Conservation (phyloP, 2,888 invertebrate genomes). For the Brenthis daphne region DNA sequence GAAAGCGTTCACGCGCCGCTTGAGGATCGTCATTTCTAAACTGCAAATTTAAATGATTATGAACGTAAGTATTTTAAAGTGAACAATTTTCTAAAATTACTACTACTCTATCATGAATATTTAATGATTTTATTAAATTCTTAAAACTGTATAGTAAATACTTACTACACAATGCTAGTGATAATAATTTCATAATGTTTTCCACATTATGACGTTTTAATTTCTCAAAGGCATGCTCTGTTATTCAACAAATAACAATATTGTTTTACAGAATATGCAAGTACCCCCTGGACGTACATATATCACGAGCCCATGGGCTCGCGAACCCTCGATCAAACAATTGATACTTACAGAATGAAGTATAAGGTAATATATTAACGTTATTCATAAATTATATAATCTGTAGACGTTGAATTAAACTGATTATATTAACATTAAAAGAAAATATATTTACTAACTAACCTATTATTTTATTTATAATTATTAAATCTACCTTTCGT, state of each 20-base stretch:
- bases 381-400: background rate
- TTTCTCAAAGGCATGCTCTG: slow-evolving; percentile 11
- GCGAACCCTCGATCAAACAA: slow-evolving; percentile 19
- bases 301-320: slow-evolving; percentile 15
- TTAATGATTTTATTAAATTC: too few species aligned
- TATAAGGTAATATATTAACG: slow-evolving; percentile 8
- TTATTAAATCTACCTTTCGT: too few species aligned
- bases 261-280: slow-evolving; percentile 23
- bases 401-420: background rate
- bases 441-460: too few species aligned
- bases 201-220: slow-evolving; percentile 11
- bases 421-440: background rate
- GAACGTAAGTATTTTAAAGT: background rate
- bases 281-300: slow-evolving; percentile 22
- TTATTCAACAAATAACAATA: slow-evolving; percentile 7
- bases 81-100: too few species aligned
- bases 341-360: slow-evolving; percentile 13
- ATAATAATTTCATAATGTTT: background rate
- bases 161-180: too few species aligned
- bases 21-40: slow-evolving; percentile 42
- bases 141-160: too few species aligned
- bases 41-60: slow-evolving; percentile 32
- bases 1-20: slow-evolving; percentile 48
- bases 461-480: too few species aligned
- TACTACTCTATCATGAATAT: too few species aligned